These are phyloP conservation scores for Rhingia rostrata DNA, from an alignment of 2,888 invertebrate species.

Conservation along the genomic window DNA sequence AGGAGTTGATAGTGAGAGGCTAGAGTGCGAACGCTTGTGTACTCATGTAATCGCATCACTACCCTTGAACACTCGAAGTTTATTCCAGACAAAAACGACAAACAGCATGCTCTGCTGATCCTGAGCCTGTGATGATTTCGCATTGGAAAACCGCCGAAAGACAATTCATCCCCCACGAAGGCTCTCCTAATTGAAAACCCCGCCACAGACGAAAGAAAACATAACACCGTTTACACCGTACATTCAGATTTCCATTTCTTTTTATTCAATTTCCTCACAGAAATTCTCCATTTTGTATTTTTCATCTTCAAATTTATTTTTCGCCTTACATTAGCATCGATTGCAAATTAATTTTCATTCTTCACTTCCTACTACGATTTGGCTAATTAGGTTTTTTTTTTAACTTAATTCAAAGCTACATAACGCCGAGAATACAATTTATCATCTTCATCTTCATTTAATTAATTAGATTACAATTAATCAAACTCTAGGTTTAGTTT, in stretches of 20 bases:
- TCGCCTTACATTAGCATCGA: constrained; percentile 44
- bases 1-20: too few species aligned
- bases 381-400: constrained; percentile 44
- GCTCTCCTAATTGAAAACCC: too few species aligned
- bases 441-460: constrained; percentile 6
- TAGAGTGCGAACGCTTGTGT: too few species aligned
- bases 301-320: constrained; percentile 26
- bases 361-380: constrained; percentile 44
- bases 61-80: too few species aligned
- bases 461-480: constrained; percentile 23
- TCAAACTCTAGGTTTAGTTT: constrained; percentile 38
- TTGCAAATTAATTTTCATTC: constrained; percentile 33
- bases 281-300: constrained; percentile 48
- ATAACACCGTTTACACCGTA: neutral
- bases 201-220: too few species aligned
- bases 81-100: too few species aligned
- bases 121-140: too few species aligned
- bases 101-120: too few species aligned
- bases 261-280: constrained; percentile 42
- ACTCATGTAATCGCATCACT: too few species aligned
- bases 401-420: constrained; percentile 39
- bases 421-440: constrained; percentile 22
- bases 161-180: too few species aligned
- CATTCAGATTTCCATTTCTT: constrained; percentile 28
- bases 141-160: too few species aligned